Percentiles rank a stretch among this genome's conserved stretches.
Conservation (phyloP, 2,888 invertebrate genomes). For the Malthinus flaveolus region DNA sequence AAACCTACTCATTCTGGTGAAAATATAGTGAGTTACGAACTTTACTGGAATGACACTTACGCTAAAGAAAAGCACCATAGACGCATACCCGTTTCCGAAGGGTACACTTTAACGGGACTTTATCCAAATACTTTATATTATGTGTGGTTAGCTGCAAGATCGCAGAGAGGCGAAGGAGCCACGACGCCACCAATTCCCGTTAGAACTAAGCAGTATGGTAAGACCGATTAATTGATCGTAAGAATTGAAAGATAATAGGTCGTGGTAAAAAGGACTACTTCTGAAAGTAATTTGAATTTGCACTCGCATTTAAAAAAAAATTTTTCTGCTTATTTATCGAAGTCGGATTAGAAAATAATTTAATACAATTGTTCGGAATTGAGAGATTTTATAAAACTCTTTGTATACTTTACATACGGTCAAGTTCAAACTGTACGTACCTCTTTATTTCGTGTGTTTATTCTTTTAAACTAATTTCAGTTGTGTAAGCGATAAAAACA, state of each 20-base stretch:
- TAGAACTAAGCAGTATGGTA: slow-evolving; percentile 97
- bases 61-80: slow-evolving; percentile 87
- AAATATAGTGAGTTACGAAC: slow-evolving; percentile 91
- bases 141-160: slow-evolving; percentile 94
- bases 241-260: too few relatives aligned
- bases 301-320: neutral
- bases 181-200: slow-evolving; percentile 93
- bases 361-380: too few relatives aligned
- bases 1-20: slow-evolving; percentile 90
- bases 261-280: too few relatives aligned
- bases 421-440: too few relatives aligned
- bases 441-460: too few relatives aligned
- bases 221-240: slow-evolving; percentile 54
- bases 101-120: slow-evolving; percentile 85
- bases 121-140: slow-evolving; percentile 97
- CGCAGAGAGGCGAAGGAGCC: slow-evolving; percentile 92
- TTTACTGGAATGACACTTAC: slow-evolving; percentile 97
- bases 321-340: neutral
- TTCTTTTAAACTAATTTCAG: too few relatives aligned
- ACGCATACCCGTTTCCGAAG: slow-evolving; percentile 80
- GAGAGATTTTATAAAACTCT: too few relatives aligned
- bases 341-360: too few relatives aligned
- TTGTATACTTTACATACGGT: too few relatives aligned
- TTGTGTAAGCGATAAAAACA: too few relatives aligned
- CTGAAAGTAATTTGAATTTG: neutral